Evolutionary conservation across 2,113 vertebrate genomes (phyloP), one percentile per base, ranked within the genome.

Genomic region (Mionectes macconnelli): DNA sequence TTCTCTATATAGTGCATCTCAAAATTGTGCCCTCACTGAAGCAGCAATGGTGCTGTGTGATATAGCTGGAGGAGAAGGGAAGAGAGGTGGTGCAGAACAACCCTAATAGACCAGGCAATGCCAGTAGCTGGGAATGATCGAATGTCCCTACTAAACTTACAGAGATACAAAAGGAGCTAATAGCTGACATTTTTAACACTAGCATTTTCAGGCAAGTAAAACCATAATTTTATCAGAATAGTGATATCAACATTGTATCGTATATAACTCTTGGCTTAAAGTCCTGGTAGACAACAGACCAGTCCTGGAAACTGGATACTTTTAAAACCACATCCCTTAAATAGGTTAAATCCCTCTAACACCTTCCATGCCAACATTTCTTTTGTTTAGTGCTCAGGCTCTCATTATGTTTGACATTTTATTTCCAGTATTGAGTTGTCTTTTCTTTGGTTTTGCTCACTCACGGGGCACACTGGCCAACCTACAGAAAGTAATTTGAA

Each of bases 371-470:
- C 79, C 79, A 95, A 77, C 55, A 77, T 92, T 95, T 94, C 42
- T 87, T 66, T 52, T 90, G 50, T 25, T 37, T 52, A 59, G 56
- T 5, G 33, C 47, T 91, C 63, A 84, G 79, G n/a, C 35, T 88
- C 35, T 91, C 82, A 94, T 92, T 94, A 84, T 92, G 56, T 95
- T 96, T 97, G 95, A 96, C 93, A 81, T 95, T 95, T 95, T 96
- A 84, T 94, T 94, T 90, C 83, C 95, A 84, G 66, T 92, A 59
- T 50, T 59, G 69, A 75, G 42, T 73, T 93, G 66, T 79, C 84
- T 89, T 96, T 92, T 87, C 84, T 86, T 92, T 92, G 80, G 66
- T 94, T 84, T 90, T 70, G 23, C 62, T 95, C 95, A 73, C 79
- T 93, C 89, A 66, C 1, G 3, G 87, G 76, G 30, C 47, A 57